Base-by-base conservation (phyloP, 2,113 vertebrate genomes). In the Nothobranchius kuhntae region DNA sequence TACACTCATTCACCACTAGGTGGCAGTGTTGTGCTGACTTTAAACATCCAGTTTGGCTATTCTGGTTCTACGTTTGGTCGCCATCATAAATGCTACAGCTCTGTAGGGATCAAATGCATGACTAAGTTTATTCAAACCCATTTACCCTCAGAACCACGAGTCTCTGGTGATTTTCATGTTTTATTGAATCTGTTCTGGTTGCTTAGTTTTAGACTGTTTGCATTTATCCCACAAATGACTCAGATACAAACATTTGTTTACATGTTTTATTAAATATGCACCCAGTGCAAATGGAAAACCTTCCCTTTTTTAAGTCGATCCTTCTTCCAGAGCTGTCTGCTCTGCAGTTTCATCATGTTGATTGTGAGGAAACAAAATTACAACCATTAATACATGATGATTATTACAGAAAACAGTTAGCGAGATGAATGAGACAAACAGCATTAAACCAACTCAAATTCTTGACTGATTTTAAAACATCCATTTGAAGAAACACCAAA, bases 21-120 rank as follows among this genome's bases (percentile, higher is more conserved):
- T 82, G 90, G 40, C 86, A 83, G 86, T 86, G 78, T 90, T 87
- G 78, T 81, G 82, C 81, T 58, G 15, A 50, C 48, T 63, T 14
- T 14, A 12, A 14, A n/a, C 13, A 38, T 65, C 51, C 17, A 55
- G 61, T 42, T 52, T 71, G 35, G 66, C 50, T 71, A 30, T 30
- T 67, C 61, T 62, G 0, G 40, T 68, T 60, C 15, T 45, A 51
- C n/a, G 14, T 63, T 75, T 47, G 64, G 59, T 78, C 40, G 67
- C 65, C 50, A 56, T 62, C 36, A 52, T 15, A 8, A 69, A 70
- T 1, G 78, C n/a, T 60, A 74, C 56, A 17, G 53, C 53, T 69
- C 46, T 6, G 51, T 52, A 7, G 45, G 50, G 57, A 40, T 14
- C 26, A 38, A 48, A 60, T 65, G 26, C 42, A 8, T 15, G 10